phyloP scores from a whole-genome alignment of 2,888 invertebrate genomes.

The Junonia oenone region DNA sequence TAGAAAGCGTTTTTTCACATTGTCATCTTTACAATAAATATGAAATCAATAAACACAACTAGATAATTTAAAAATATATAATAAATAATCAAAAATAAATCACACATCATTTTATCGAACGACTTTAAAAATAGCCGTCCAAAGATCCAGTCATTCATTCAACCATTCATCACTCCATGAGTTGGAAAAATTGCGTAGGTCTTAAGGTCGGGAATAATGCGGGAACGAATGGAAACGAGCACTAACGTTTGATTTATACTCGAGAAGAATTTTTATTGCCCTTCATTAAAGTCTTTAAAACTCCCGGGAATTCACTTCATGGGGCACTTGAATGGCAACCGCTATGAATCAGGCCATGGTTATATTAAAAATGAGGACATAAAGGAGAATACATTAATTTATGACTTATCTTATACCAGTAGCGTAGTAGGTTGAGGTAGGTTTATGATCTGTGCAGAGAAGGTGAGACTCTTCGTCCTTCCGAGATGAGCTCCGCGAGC shows the following conservation, averaged over 20 bases:
- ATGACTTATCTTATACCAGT: too few species aligned
- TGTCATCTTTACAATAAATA: too few species aligned
- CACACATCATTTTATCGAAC: slow-evolving; percentile 13
- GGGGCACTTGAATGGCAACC: background rate
- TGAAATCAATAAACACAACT: too few species aligned
- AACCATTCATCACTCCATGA: slow-evolving; percentile 55
- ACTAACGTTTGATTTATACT: slow-evolving; percentile 52
- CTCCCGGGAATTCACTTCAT: background rate
- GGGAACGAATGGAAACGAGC: slow-evolving; percentile 34
- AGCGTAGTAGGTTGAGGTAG: too few species aligned
- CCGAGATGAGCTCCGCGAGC: too few species aligned
- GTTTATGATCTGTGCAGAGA: too few species aligned
- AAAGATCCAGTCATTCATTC: slow-evolving; percentile 50
- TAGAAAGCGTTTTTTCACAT: too few species aligned
- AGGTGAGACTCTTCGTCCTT: too few species aligned
- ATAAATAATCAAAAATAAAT: background rate
- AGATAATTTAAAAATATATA: too few species aligned
- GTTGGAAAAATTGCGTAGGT: slow-evolving; percentile 55
- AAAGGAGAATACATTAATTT: too few species aligned
- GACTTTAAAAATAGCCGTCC: slow-evolving; percentile 37
- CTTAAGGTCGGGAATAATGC: slow-evolving; percentile 56
- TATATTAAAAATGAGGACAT: too few species aligned
- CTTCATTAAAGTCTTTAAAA: slow-evolving; percentile 1
- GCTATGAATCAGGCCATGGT: too few species aligned
- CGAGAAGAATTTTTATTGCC: slow-evolving; percentile 25